Percentiles rank a stretch among this genome's conserved stretches.
phyloP scores from a whole-genome alignment of 2,888 invertebrate genomes.

The Lasioglossum leucozonium region DNA sequence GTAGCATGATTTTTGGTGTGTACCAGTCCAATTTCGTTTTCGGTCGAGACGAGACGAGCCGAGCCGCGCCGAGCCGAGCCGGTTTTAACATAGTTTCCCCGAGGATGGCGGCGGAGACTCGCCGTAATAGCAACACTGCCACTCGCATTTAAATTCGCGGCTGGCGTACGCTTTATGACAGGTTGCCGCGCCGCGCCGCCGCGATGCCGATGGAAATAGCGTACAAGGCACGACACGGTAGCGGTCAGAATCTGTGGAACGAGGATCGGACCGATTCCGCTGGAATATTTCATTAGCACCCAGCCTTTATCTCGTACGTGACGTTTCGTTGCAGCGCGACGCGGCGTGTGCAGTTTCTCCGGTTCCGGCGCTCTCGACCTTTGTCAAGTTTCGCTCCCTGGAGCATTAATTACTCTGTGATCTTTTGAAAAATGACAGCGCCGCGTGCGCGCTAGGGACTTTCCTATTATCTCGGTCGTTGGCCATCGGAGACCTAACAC shows the following conservation, averaged over 20 bases:
- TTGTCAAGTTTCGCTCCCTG: slow-evolving; percentile 31
- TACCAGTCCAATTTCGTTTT: neutral
- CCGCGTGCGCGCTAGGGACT: neutral
- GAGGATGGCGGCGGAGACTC: neutral
- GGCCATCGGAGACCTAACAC: slow-evolving; percentile 41
- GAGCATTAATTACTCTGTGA: slow-evolving; percentile 52
- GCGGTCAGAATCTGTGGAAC: neutral
- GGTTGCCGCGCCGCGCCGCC: neutral
- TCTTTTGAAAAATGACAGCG: slow-evolving; percentile 37
- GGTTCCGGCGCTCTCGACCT: slow-evolving; percentile 27
- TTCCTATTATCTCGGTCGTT: slow-evolving; percentile 7
- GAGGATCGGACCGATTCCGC: neutral
- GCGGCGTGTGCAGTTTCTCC: slow-evolving; percentile 5
- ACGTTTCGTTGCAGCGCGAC: neutral
- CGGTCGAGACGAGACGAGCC: neutral
- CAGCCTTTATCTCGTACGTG: slow-evolving; percentile 29
- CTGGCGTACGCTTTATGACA: neutral
- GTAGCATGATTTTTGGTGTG: neutral
- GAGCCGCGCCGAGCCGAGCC: neutral
- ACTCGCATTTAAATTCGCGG: neutral
- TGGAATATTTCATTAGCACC: slow-evolving; percentile 50
- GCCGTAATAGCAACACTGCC: neutral
- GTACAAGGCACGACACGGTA: neutral
- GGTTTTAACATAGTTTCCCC: slow-evolving; percentile 1
- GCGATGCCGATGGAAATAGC: slow-evolving; percentile 3